phyloP scores from a whole-genome alignment of 2,888 invertebrate genomes.

The Diaperis boleti region DNA sequence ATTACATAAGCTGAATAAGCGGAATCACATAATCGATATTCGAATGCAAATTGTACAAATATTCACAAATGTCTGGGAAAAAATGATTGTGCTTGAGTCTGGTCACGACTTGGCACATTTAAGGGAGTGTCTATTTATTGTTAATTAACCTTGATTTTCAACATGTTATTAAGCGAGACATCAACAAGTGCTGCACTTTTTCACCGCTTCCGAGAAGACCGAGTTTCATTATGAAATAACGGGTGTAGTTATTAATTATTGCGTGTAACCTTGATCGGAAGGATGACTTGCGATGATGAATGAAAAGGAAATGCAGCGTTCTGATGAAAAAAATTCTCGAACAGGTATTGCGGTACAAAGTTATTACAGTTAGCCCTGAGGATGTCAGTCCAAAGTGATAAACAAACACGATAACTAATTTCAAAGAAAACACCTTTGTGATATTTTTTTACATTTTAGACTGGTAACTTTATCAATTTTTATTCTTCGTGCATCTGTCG shows the following conservation, averaged over 20 bases:
- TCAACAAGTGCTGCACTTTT: slow-evolving; percentile 3
- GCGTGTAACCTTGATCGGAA: slow-evolving; percentile 10
- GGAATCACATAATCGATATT: background rate
- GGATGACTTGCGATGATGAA: slow-evolving; percentile 2
- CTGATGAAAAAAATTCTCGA: no score
- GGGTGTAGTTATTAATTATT: slow-evolving; percentile 1
- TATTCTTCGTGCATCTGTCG: no score
- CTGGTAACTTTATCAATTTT: no score
- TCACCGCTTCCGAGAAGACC: background rate
- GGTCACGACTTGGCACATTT: slow-evolving; percentile 34
- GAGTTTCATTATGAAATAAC: slow-evolving; percentile 6
- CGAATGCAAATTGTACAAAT: no score
- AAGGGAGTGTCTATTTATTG: slow-evolving; percentile 12
- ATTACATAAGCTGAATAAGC: background rate
- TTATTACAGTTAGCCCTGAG: no score
- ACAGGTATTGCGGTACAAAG: no score
- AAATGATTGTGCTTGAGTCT: background rate
- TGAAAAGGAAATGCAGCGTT: background rate
- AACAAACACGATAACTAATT: no score
- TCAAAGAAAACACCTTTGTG: no score
- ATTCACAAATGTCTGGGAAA: no score
- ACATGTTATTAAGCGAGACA: no score
- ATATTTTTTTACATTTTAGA: no score
- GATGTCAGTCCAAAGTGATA: no score
- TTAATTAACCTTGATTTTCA: slow-evolving; percentile 17